Evolutionary conservation across 2,113 vertebrate species (phyloP).

Genomic region (Scytalopus superciliaris): DNA sequence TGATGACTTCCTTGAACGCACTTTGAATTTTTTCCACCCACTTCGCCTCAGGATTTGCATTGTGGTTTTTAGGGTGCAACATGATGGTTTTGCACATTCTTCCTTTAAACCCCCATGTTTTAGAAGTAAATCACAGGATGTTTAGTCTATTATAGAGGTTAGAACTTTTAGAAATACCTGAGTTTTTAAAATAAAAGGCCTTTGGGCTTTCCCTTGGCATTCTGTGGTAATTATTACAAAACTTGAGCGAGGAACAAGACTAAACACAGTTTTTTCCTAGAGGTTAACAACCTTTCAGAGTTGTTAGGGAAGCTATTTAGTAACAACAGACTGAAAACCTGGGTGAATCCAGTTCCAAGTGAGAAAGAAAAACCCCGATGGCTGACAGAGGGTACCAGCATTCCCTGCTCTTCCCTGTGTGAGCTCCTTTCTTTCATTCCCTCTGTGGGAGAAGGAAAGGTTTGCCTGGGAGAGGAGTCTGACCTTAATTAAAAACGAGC

Average conservation of each 20-base stretch:
- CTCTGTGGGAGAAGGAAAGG: neutral
- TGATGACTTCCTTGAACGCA: neutral
- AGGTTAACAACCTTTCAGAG: neutral
- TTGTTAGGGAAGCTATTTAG: neutral
- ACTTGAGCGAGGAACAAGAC: neutral
- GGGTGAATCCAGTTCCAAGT: neutral
- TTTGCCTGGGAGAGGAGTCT: neutral
- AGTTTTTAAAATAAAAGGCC: neutral
- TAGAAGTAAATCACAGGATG: neutral
- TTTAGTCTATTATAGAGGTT: neutral
- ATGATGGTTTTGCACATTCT: neutral
- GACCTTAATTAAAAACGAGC: slow-evolving; percentile 18
- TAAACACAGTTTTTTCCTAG: neutral
- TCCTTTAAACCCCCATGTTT: neutral
- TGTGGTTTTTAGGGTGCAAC: neutral
- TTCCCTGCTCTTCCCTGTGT: neutral
- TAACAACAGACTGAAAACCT: neutral
- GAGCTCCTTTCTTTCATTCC: neutral
- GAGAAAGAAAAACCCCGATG: neutral
- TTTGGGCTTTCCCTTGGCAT: neutral
- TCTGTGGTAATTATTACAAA: neutral
- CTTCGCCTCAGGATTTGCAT: neutral
- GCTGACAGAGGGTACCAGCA: neutral
- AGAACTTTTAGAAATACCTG: neutral
- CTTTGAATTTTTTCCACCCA: neutral